Conservation (phyloP, 2,888 invertebrate genomes). For the Griposia aprilina region DNA sequence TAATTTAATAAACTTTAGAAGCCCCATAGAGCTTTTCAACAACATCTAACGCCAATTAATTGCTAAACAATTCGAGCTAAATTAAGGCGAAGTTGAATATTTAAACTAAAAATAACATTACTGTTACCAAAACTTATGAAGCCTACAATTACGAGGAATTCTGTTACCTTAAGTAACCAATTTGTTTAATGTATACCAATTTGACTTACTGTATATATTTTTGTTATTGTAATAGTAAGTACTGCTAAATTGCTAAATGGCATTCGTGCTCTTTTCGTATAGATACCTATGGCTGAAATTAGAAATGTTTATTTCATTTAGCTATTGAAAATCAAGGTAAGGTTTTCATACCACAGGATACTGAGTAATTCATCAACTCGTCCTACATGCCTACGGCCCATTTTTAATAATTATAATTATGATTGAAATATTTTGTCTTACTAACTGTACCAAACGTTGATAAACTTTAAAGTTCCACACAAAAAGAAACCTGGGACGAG, state of each 20-base stretch:
- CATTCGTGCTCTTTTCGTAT: slow-evolving; percentile 1
- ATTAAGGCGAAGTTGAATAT: slow-evolving; percentile 25
- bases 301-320: neutral
- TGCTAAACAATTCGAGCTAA: slow-evolving; percentile 38
- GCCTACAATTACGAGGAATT: slow-evolving; percentile 32
- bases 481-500: too few relatives aligned
- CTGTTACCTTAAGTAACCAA: slow-evolving; percentile 44
- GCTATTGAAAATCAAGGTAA: neutral
- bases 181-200: slow-evolving; percentile 32
- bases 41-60: slow-evolving; percentile 37
- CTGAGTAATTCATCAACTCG: too few relatives aligned
- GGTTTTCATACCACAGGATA: neutral
- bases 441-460: too few relatives aligned
- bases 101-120: slow-evolving; percentile 50
- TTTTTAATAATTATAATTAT: too few relatives aligned
- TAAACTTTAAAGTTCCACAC: too few relatives aligned
- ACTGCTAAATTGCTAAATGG: slow-evolving; percentile 6
- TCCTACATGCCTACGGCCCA: too few relatives aligned
- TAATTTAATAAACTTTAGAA: slow-evolving; percentile 36
- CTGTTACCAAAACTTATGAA: slow-evolving; percentile 37
- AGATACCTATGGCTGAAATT: neutral
- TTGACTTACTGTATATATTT: slow-evolving; percentile 53
- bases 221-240: slow-evolving; percentile 44
- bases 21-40: slow-evolving; percentile 42
- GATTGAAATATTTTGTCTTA: too few relatives aligned